Base-by-base conservation (phyloP, 2,888 invertebrate species). In the Biston betularia region DNA sequence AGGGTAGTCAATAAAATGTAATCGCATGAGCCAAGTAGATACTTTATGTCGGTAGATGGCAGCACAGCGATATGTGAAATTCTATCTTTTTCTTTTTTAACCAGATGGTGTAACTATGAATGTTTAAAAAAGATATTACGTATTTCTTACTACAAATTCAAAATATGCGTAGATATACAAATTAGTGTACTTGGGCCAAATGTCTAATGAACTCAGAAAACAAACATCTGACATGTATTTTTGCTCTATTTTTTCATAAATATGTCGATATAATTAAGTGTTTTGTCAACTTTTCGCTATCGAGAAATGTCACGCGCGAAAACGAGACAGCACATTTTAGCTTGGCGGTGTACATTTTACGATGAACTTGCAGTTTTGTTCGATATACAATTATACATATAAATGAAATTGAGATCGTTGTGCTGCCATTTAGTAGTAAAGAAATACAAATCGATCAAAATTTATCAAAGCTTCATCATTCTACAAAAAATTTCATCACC, bases 401-500 rank as follows among this genome's bases (percentile, higher is more conserved):
- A 24, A 8, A n/a, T 44, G 3, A 24, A 42, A 8, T 12, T 42
- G 4, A 0, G n/a, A 34, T 34, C 15, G 11, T n/a, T 49, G 48
- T 58, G 58, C 49, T 58, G 58, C 40, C 58, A 58, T 58, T 49
- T 58, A 49, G 12, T 33, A 40, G 15, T 11, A 6, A 24, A 40
- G 12, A 44, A 10, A 14, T 56, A 15, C 33, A 45, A 40, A 33
- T 40, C 42, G 38, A 1, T 58, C 4, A 8, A 49, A 33, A 46
- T 33, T 10, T 15, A 6, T 40, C 12, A 33, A 58, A 58, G 58
- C 58, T 58, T 58, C 40, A 33, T 42, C 10, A 42, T 15, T 35
- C 38, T 34, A 58, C n/a, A 38, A 35, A 12, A 58, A 55, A 49
- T 14, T 45, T 62, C 45, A 35, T 62, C 66, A 66, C 66, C 62